A percentile compares a stretch with the other conserved stretches of the same genome.
phyloP scores from a whole-genome alignment of 2,797 vertebrate genomes.

The Platyrinchus mystaceus region DNA sequence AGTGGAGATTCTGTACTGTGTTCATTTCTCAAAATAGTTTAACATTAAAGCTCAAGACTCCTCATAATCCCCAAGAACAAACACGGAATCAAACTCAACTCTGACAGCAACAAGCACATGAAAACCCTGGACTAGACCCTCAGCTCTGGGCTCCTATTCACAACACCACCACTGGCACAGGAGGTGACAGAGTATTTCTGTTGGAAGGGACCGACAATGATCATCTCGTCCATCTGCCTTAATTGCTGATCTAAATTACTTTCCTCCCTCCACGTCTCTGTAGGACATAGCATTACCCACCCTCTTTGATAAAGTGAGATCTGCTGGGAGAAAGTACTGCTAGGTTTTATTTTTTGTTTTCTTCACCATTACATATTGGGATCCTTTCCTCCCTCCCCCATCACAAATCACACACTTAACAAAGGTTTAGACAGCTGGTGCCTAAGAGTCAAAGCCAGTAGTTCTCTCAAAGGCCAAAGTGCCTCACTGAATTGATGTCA shows the following conservation, averaged over 20 bases:
- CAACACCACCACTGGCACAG: neutral
- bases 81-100: slow-evolving; percentile 31
- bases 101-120: rapidly evolving
- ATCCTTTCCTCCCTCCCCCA: neutral
- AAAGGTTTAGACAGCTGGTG: slow-evolving; percentile 54
- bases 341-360: neutral
- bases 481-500: slow-evolving; percentile 7
- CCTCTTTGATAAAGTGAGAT: neutral
- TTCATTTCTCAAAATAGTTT: neutral
- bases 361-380: neutral
- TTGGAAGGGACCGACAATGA: neutral
- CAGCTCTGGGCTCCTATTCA: neutral
- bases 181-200: neutral
- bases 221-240: neutral
- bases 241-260: neutral
- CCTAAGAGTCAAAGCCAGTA: slow-evolving; percentile 55
- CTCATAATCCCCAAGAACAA: slow-evolving; percentile 14
- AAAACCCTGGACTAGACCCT: neutral
- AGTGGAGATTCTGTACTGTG: neutral
- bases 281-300: neutral
- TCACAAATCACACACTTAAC: neutral
- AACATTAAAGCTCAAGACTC: neutral
- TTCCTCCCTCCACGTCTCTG: neutral
- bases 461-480: neutral
- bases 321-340: neutral